Evolutionary conservation across 2,797 vertebrate species (phyloP).

Genomic region (Typhlichthys eigenmanni): DNA sequence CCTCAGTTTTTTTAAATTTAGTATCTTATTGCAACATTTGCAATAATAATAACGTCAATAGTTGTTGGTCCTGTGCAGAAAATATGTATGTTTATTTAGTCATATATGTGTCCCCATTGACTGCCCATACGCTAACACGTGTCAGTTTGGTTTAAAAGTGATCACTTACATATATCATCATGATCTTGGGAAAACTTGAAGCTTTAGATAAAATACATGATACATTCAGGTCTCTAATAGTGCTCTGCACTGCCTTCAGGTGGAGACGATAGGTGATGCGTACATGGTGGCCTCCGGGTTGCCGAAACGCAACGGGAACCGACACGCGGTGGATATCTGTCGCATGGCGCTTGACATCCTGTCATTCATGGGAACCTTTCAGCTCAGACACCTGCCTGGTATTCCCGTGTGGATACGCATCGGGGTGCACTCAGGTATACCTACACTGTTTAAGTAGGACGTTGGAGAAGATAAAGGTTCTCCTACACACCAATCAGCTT

Average conservation of each 20-base stretch:
- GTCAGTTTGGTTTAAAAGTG: too few species aligned
- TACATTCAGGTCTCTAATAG: neutral
- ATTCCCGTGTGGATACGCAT: conserved; percentile 97
- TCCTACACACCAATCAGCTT: too few species aligned
- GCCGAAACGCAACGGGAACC: conserved; percentile 89
- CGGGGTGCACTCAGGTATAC: conserved; percentile 91
- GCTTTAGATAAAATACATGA: too few species aligned
- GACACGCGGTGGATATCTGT: conserved; percentile 91
- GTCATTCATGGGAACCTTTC: conserved; percentile 91
- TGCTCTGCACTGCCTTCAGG: conserved; percentile 66
- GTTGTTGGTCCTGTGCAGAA: neutral
- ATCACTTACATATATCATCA: too few species aligned
- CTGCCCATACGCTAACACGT: too few species aligned
- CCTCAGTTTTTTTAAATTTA: too few species aligned
- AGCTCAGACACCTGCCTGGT: conserved; percentile 88
- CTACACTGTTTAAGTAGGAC: neutral
- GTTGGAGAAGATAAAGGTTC: neutral
- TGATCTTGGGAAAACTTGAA: too few species aligned
- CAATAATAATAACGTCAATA: too few species aligned
- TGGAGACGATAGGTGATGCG: conserved; percentile 96
- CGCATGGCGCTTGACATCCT: conserved; percentile 95
- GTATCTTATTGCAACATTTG: too few species aligned
- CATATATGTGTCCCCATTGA: too few species aligned
- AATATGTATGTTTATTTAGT: too few species aligned
- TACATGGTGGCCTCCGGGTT: conserved; percentile 97